A percentile compares a stretch with the other conserved stretches of the same genome.
These are phyloP conservation scores for Emberiza fucata DNA, from an alignment of 2,113 vertebrate species.

Conservation along the genomic window DNA sequence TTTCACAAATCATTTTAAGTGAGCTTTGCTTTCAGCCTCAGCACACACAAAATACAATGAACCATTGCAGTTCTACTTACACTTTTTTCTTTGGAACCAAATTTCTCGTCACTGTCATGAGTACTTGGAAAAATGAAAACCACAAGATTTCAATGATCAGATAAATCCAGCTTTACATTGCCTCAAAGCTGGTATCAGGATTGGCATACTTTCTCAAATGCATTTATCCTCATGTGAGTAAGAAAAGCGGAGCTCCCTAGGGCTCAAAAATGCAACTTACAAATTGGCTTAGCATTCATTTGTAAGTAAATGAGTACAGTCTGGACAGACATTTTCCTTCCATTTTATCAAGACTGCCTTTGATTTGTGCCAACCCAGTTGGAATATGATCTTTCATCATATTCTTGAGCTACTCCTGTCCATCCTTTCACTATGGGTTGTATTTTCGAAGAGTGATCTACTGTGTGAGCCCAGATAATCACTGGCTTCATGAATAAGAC, in stretches of 20 bases:
- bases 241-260: neutral
- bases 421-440: neutral
- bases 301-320: neutral
- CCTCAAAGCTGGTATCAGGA: neutral
- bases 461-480: neutral
- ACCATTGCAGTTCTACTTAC: neutral
- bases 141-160: neutral
- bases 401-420: neutral
- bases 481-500: neutral
- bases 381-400: neutral
- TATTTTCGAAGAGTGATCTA: neutral
- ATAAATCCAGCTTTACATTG: neutral
- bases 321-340: neutral
- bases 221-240: neutral
- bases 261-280: neutral
- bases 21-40: neutral
- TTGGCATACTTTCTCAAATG: neutral
- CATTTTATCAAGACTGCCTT: neutral
- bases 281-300: neutral
- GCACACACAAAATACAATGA: neutral
- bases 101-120: neutral
- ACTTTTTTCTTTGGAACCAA: neutral
- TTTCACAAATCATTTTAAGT: slow-evolving; percentile 16
- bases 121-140: neutral
- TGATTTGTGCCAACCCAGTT: neutral